These are phyloP conservation scores for Steinernema carpocapsae DNA, from an alignment of 2,888 invertebrate genomes.

Conservation along the genomic window DNA sequence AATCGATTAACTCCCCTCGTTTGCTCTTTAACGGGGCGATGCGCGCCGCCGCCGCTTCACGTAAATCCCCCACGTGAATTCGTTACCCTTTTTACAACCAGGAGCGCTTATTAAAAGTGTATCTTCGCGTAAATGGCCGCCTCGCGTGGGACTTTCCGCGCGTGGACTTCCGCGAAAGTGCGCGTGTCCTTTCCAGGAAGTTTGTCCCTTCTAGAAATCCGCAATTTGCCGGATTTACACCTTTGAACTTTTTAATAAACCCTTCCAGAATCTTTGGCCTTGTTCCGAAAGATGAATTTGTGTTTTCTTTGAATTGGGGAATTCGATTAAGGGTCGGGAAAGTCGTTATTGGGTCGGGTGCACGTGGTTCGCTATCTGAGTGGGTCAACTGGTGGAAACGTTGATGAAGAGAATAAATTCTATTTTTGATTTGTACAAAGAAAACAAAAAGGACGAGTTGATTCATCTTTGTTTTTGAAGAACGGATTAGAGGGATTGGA, in stretches of 20 bases:
- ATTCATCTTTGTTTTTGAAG: background rate
- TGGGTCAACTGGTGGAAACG: too few relatives aligned
- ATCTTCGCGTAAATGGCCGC: background rate
- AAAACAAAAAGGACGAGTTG: background rate
- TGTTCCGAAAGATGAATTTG: too few relatives aligned
- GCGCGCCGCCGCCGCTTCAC: constrained; percentile 2
- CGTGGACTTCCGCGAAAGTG: constrained; percentile 7
- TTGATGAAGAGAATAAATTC: too few relatives aligned
- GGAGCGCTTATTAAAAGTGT: background rate
- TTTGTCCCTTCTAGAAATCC: background rate
- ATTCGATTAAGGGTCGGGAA: too few relatives aligned
- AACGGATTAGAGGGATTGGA: too few relatives aligned
- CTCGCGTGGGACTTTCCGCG: too few relatives aligned
- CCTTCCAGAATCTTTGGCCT: too few relatives aligned
- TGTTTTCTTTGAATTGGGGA: background rate
- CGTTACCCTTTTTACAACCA: constrained; percentile 4
- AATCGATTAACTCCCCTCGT: constrained; percentile 25
- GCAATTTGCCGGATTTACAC: background rate
- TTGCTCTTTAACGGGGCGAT: constrained; percentile 25
- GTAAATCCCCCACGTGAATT: constrained; percentile 9
- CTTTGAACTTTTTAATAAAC: background rate
- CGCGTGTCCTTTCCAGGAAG: constrained; percentile 11
- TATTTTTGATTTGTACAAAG: too few relatives aligned
- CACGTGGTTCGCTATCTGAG: too few relatives aligned
- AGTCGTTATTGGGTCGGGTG: too few relatives aligned